A percentile compares a stretch with the other conserved stretches of the same genome.
These are phyloP conservation scores for Pseudopipra pipra DNA, from an alignment of 2,113 vertebrate genomes.

Conservation along the genomic window DNA sequence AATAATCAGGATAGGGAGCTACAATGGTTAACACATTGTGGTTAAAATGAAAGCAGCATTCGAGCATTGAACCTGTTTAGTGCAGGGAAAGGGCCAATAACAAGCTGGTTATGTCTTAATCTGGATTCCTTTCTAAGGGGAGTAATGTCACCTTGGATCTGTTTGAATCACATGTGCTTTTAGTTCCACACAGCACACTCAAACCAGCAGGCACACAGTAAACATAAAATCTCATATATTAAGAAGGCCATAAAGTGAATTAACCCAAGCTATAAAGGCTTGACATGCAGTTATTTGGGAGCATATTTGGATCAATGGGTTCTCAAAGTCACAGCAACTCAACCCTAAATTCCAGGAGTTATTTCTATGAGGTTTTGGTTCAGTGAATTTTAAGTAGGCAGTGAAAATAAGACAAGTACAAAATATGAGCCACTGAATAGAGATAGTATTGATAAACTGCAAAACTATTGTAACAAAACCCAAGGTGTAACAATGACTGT, in stretches of 20 bases:
- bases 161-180: slow-evolving; percentile 12
- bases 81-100: background rate
- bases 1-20: background rate
- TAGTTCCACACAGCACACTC: slow-evolving; percentile 43
- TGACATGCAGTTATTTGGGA: slow-evolving; percentile 12
- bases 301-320: slow-evolving; percentile 31
- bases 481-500: background rate
- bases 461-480: background rate
- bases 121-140: background rate
- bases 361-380: slow-evolving; percentile 25
- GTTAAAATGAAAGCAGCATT: background rate
- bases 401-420: slow-evolving; percentile 57
- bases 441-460: background rate
- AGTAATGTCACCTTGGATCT: background rate
- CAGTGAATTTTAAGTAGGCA: slow-evolving; percentile 60
- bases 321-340: slow-evolving; percentile 63
- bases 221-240: slow-evolving; percentile 53
- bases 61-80: background rate
- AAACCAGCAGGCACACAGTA: slow-evolving; percentile 55
- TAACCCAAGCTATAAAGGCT: slow-evolving; percentile 46
- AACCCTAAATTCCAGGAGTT: background rate
- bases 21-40: background rate
- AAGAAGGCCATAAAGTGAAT: slow-evolving; percentile 55
- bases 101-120: background rate
- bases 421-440: slow-evolving; percentile 21